phyloP scores from a whole-genome alignment of 2,113 vertebrate species.

The Climacteris rufus region DNA sequence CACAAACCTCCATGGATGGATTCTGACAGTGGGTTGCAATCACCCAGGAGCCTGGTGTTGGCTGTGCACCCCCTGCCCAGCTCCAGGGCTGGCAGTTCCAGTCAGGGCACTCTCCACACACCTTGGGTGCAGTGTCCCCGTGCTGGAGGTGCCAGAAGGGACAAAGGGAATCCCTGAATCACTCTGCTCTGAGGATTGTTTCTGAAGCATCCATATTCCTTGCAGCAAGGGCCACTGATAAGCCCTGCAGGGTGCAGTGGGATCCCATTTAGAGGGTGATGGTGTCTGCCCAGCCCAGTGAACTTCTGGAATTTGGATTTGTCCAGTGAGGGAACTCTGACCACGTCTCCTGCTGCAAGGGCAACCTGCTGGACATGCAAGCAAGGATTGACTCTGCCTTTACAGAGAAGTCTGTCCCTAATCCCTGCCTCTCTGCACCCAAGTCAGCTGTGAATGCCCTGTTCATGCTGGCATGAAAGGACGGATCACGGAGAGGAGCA shows the following conservation, averaged over 20 bases:
- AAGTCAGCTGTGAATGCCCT: background rate
- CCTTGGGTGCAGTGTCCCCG: accelerated
- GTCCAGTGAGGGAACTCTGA: background rate
- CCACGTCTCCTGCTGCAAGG: background rate
- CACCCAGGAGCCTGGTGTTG: background rate
- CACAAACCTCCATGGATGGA: background rate
- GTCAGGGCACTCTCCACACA: accelerated
- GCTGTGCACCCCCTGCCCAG: background rate
- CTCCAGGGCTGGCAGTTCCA: background rate
- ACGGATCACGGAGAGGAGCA: background rate
- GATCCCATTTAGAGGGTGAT: background rate
- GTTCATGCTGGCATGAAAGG: background rate
- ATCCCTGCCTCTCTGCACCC: background rate
- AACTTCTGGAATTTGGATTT: background rate
- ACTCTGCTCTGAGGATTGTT: background rate
- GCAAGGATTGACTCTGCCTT: background rate
- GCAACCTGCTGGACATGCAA: background rate
- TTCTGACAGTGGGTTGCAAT: background rate
- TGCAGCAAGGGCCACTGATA: background rate
- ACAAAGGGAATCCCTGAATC: background rate
- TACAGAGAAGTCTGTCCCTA: background rate
- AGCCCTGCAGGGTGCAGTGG: background rate
- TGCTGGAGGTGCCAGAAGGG: background rate
- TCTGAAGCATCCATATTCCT: background rate
- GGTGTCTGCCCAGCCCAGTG: background rate